A percentile compares a stretch with the other conserved stretches of the same genome.
Evolutionary conservation across 2,888 invertebrate genomes (phyloP).

Genomic region (Dastarcus helophoroides): DNA sequence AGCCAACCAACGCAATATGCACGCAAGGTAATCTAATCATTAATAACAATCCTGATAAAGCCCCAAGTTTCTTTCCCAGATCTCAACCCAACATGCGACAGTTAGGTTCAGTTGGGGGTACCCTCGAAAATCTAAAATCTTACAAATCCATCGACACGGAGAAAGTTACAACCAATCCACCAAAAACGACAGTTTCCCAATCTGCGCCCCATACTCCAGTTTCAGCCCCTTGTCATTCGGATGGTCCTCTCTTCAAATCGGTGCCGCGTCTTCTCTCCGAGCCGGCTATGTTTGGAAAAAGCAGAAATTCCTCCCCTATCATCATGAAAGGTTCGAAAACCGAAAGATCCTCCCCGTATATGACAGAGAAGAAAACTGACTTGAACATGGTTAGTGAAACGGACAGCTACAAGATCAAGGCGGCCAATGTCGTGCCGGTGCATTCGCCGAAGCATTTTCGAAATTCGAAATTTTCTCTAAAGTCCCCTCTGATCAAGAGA

Average conservation of each 20-base stretch:
- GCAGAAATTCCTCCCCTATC: conserved; percentile 21
- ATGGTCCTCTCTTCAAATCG: conserved; percentile 26
- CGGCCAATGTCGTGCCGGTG: conserved; percentile 23
- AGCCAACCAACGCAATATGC: conserved; percentile 34
- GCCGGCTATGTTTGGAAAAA: conserved; percentile 23
- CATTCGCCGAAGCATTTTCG: conserved; percentile 27
- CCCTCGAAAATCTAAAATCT: conserved; percentile 30
- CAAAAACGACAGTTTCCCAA: conserved; percentile 31
- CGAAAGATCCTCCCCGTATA: not conserved
- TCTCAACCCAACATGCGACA: conserved; percentile 37
- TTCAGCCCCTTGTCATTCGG: conserved; percentile 29
- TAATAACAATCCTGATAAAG: conserved; percentile 6
- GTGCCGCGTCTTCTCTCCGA: conserved; percentile 32
- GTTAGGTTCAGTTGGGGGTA: conserved; percentile 30
- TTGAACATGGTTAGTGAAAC: not conserved
- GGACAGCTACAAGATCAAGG: conserved; percentile 5
- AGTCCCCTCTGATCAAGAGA: conserved; percentile 29
- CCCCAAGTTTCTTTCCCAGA: conserved; percentile 24
- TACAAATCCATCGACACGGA: conserved; percentile 32
- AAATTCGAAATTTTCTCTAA: conserved; percentile 30
- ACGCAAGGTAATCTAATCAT: conserved; percentile 26
- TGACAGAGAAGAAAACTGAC: conserved; percentile 1
- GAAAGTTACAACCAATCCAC: conserved; percentile 23
- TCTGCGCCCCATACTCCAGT: conserved; percentile 38
- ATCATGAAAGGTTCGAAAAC: conserved; percentile 8